Conservation (phyloP, 1,140 invertebrate species). For the Drosophila paulistorum region DNA sequence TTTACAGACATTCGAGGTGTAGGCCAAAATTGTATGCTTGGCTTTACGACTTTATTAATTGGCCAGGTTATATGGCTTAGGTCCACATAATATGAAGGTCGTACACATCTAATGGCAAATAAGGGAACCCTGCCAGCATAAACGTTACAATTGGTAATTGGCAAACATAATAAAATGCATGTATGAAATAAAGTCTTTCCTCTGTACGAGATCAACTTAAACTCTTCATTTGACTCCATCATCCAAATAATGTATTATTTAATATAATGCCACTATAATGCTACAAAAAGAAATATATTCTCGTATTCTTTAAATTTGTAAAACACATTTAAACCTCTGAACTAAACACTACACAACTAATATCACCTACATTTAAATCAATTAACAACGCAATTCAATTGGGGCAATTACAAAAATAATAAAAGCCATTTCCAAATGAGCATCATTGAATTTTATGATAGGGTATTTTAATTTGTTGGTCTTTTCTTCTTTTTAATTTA, state of each 20-base stretch:
- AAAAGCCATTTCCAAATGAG: neutral
- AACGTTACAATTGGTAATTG: no score
- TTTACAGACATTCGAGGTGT: constrained; percentile 1
- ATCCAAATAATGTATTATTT: no score
- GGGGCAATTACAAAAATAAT: constrained; percentile 22
- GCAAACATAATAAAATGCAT: neutral
- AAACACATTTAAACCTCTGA: no score
- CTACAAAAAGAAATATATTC: no score
- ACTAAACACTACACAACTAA: neutral
- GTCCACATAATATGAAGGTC: neutral
- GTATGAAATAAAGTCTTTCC: no score
- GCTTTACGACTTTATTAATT: neutral
- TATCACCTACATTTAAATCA: neutral
- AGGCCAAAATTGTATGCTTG: neutral
- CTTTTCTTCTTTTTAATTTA: neutral
- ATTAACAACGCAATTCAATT: constrained; percentile 2
- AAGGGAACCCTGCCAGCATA: neutral
- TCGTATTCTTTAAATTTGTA: no score
- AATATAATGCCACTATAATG: no score
- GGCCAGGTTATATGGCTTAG: constrained; percentile 3
- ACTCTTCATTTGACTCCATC: no score
- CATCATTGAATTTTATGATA: constrained; percentile 34
- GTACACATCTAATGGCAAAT: neutral
- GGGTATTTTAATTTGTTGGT: constrained; percentile 39
- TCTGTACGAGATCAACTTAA: no score